Evolutionary conservation across 2,797 vertebrate genomes (phyloP).

Genomic region (Gastrophryne carolinensis): DNA sequence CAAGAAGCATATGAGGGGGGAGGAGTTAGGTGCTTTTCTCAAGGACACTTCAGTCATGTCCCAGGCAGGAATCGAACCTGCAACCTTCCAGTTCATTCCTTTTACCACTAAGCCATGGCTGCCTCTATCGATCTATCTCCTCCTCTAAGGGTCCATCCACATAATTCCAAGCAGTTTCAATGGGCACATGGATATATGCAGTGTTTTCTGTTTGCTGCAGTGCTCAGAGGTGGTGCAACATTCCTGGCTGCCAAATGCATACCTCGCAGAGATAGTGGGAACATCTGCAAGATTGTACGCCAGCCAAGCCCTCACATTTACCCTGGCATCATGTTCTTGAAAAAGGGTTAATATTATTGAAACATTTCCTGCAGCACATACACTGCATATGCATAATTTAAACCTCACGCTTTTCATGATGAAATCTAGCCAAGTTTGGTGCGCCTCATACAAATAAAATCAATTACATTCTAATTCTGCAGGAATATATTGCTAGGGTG

Average conservation of each 20-base stretch:
- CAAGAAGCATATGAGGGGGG: too few relatives aligned
- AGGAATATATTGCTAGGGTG: background rate
- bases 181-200: background rate
- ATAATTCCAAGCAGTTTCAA: too few relatives aligned
- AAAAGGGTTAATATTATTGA: conserved; percentile 5
- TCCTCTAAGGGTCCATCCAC: too few relatives aligned
- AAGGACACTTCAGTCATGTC: too few relatives aligned
- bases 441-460: background rate
- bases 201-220: conserved; percentile 1
- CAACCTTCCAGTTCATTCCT: too few relatives aligned
- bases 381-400: background rate
- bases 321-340: background rate
- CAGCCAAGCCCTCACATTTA: background rate
- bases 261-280: conserved; percentile 5
- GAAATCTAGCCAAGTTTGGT: background rate
- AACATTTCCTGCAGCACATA: background rate
- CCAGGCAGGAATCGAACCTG: too few relatives aligned
- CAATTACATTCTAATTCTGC: background rate
- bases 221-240: conserved; percentile 28
- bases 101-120: too few relatives aligned
- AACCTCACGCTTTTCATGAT: background rate
- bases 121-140: too few relatives aligned
- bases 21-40: too few relatives aligned
- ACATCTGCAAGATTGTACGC: conserved; percentile 20
- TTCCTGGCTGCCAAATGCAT: conserved; percentile 9